phyloP scores from a whole-genome alignment of 2,797 vertebrate species.

The Zalophus californianus region DNA sequence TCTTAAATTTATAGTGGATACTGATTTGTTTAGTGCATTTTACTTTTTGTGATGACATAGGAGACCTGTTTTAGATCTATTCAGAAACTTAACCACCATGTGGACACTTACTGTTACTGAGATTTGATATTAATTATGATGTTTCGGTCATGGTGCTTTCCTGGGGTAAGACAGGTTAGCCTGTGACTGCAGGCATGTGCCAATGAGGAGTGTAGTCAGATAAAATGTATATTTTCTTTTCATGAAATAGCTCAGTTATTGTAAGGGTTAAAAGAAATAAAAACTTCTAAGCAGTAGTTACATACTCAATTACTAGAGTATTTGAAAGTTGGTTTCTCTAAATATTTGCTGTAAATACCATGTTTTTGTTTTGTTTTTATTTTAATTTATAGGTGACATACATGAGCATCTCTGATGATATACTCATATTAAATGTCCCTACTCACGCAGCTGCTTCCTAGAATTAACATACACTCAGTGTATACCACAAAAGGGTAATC shows the following conservation, averaged over 20 bases:
- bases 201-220: background rate
- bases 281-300: background rate
- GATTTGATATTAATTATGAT: conserved; percentile 4
- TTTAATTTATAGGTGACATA: conserved; percentile 26
- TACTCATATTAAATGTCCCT: conserved; percentile 28
- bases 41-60: conserved; percentile 52
- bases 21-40: conserved; percentile 30
- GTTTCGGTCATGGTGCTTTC: conserved; percentile 17
- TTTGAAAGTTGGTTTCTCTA: conserved; percentile 41
- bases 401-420: background rate
- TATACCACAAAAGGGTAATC: background rate
- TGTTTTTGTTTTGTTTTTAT: conserved; percentile 55
- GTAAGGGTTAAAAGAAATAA: conserved; percentile 46
- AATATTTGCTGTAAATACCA: conserved; percentile 2
- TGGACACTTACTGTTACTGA: background rate
- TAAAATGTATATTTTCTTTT: conserved; percentile 19
- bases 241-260: background rate
- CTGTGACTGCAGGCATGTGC: background rate
- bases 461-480: background rate
- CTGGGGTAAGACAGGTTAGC: conserved; percentile 5
- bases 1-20: background rate
- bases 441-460: background rate
- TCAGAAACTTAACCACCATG: conserved; percentile 24
- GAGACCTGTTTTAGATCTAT: conserved; percentile 38
- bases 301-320: background rate